phyloP scores from a whole-genome alignment of 1,140 invertebrate genomes.

The Bilobella aurantiaca region DNA sequence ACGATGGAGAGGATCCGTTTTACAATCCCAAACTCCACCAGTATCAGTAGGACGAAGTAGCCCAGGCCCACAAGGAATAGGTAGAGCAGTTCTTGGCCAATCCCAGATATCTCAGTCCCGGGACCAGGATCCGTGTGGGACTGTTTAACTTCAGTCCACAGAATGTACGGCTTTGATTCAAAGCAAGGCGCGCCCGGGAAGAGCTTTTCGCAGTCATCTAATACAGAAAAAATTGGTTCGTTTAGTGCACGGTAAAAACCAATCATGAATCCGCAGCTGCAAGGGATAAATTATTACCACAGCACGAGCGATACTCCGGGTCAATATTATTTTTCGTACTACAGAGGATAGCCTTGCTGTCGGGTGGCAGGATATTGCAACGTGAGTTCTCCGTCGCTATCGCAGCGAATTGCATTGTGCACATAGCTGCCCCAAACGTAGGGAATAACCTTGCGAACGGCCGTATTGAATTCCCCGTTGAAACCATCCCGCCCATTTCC shows the following conservation, averaged over 20 bases:
- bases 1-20: not conserved
- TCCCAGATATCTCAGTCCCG: not conserved
- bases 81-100: not conserved
- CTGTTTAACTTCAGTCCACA: too few species aligned
- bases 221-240: too few species aligned
- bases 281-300: not conserved
- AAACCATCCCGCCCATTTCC: not conserved
- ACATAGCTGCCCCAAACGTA: slow-evolving; percentile 16
- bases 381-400: too few species aligned
- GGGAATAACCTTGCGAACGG: slow-evolving; percentile 16
- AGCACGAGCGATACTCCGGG: not conserved
- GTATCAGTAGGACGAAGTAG: not conserved
- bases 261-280: too few species aligned
- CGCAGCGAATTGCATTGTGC: too few species aligned
- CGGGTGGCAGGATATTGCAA: too few species aligned
- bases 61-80: not conserved
- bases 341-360: too few species aligned
- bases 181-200: too few species aligned
- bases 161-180: too few species aligned
- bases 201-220: too few species aligned
- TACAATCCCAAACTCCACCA: not conserved
- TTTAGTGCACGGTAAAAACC: too few species aligned
- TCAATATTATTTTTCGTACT: not conserved
- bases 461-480: not conserved
- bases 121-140: too few species aligned